A percentile compares a stretch with the other conserved stretches of the same genome.
Evolutionary conservation across 2,113 vertebrate species (phyloP).

Genomic region (Bubo bubo): DNA sequence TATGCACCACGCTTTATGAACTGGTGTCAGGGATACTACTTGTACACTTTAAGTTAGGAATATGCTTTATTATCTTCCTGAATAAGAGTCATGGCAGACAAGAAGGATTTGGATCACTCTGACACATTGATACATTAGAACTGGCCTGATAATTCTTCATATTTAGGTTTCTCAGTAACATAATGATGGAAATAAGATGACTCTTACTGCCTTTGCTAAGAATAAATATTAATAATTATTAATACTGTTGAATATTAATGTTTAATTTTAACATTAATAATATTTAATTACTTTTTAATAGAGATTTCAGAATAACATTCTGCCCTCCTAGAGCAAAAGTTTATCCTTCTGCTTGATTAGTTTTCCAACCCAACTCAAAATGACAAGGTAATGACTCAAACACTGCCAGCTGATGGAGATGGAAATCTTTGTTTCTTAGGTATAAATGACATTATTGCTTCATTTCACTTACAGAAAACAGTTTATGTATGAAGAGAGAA

Average conservation of each 20-base stretch:
- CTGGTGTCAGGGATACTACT: neutral
- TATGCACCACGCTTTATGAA: neutral
- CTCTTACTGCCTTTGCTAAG: neutral
- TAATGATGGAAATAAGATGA: neutral
- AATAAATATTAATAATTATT: neutral
- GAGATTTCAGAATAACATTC: neutral
- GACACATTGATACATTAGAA: neutral
- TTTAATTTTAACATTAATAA: neutral
- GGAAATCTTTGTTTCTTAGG: neutral
- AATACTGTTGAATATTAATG: neutral
- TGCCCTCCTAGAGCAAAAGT: neutral
- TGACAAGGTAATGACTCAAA: neutral
- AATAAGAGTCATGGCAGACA: neutral
- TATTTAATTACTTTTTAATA: slow-evolving; percentile 16
- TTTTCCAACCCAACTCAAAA: neutral
- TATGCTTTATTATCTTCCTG: neutral
- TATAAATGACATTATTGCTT: neutral
- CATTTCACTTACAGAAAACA: neutral
- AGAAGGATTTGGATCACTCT: neutral
- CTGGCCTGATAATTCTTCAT: neutral
- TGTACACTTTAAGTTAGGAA: neutral
- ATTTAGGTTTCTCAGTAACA: neutral
- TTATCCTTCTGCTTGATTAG: slow-evolving; percentile 10
- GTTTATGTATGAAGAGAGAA: neutral
- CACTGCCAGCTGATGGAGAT: neutral